A percentile compares a stretch with the other conserved stretches of the same genome.
Conservation (phyloP, 1,140 invertebrate genomes). For the Leptoteleia sp. region DNA sequence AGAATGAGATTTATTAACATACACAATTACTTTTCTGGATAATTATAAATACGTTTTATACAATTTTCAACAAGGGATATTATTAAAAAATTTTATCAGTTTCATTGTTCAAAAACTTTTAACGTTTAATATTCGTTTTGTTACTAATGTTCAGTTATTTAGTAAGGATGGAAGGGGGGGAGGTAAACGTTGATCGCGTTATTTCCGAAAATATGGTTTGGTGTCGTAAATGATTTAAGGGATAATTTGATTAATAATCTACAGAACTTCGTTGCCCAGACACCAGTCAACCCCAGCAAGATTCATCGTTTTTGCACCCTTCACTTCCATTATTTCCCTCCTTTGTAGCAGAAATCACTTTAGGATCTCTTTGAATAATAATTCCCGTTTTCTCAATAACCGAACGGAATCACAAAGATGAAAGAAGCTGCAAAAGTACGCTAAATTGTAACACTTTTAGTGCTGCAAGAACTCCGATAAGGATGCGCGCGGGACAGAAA, state of each 20-base stretch:
- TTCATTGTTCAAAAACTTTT: too few relatives aligned
- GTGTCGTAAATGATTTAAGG: conserved; percentile 13
- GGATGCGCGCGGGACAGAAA: background rate
- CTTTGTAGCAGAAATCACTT: conserved; percentile 41
- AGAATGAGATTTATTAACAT: too few relatives aligned
- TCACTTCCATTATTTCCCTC: conserved; percentile 39
- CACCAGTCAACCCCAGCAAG: conserved; percentile 16
- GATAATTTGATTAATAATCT: conserved; percentile 59
- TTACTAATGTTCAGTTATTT: too few relatives aligned
- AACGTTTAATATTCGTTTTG: too few relatives aligned
- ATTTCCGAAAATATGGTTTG: conserved; percentile 47
- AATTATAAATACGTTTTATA: too few relatives aligned
- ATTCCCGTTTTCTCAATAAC: conserved; percentile 39
- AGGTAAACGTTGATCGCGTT: conserved; percentile 46
- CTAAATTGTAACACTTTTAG: conserved; percentile 43
- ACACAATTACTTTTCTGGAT: too few relatives aligned
- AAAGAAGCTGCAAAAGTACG: conserved; percentile 47
- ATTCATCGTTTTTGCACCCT: conserved; percentile 35
- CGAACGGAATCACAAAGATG: conserved; percentile 32
- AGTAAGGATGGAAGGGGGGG: too few relatives aligned
- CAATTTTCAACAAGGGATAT: too few relatives aligned
- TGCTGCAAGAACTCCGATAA: conserved; percentile 19
- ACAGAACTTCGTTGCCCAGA: conserved; percentile 16
- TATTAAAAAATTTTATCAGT: too few relatives aligned
- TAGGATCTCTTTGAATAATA: conserved; percentile 52